Conservation (phyloP, 2,888 invertebrate species). For the Halictus quadricinctus region DNA sequence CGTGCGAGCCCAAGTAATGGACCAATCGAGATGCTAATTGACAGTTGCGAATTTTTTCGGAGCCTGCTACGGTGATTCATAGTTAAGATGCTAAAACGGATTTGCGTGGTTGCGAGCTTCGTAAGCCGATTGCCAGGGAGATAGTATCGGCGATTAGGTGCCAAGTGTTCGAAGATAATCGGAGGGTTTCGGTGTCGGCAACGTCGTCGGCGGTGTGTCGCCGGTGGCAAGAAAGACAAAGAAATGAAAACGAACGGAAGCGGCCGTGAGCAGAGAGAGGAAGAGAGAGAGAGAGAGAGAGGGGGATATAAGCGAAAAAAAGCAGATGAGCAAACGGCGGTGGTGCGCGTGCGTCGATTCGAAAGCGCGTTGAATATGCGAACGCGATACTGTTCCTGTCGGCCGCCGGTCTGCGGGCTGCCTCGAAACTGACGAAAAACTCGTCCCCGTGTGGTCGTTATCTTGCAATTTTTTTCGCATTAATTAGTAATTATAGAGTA, state of each 20-base stretch:
- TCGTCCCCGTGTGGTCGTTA: conserved; percentile 43
- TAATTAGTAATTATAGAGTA: conserved; percentile 55
- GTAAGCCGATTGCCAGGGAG: not conserved
- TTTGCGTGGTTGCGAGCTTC: not conserved
- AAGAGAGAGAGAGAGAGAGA: not conserved
- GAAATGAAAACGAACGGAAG: not conserved
- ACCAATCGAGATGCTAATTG: not conserved
- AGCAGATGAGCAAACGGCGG: not conserved
- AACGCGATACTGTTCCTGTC: conserved; percentile 15
- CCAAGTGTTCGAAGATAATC: not conserved
- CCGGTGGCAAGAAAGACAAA: not conserved
- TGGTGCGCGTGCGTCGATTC: not conserved
- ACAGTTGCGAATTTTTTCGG: not conserved
- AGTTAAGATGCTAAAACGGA: not conserved
- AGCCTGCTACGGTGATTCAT: not conserved
- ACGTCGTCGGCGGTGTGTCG: not conserved
- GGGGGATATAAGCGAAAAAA: not conserved
- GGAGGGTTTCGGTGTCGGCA: not conserved
- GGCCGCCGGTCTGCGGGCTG: conserved; percentile 41
- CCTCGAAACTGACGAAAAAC: conserved; percentile 50
- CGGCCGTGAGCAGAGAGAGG: not conserved
- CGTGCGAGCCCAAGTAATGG: not conserved
- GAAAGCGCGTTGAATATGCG: conserved; percentile 20
- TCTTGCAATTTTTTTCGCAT: conserved; percentile 49
- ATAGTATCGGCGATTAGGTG: not conserved